These are phyloP conservation scores for Cosmia trapezina DNA, from an alignment of 2,888 invertebrate species.

Conservation along the genomic window DNA sequence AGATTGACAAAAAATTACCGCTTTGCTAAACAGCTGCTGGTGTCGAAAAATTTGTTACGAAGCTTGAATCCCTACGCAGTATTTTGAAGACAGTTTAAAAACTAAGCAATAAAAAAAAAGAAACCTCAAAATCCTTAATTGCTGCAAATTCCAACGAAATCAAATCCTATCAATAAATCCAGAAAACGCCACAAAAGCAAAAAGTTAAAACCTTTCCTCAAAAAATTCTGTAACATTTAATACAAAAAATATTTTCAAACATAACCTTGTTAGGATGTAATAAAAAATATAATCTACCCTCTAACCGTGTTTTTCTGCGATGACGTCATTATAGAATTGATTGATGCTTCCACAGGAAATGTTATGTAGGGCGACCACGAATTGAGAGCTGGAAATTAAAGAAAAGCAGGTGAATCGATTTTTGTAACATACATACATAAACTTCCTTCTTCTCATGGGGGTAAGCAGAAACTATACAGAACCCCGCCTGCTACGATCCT, in stretches of 20 bases:
- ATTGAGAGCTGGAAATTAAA: not conserved
- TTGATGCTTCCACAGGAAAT: conserved; percentile 66
- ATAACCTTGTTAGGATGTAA: conserved; percentile 48
- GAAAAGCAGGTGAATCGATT: not conserved
- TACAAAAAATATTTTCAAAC: conserved; percentile 21
- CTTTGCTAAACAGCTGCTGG: too few relatives aligned
- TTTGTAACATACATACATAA: too few relatives aligned
- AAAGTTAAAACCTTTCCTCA: not conserved
- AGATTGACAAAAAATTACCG: too few relatives aligned
- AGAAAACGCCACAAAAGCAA: not conserved
- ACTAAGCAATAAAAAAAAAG: too few relatives aligned
- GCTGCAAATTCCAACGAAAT: not conserved
- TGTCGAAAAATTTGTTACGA: too few relatives aligned
- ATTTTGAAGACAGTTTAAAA: too few relatives aligned
- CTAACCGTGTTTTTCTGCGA: conserved; percentile 57
- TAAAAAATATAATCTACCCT: conserved; percentile 49
- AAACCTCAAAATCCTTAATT: not conserved
- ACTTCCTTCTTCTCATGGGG: too few relatives aligned
- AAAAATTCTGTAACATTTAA: not conserved
- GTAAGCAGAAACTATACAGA: too few relatives aligned
- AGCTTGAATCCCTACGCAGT: too few relatives aligned
- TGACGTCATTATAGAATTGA: conserved; percentile 71
- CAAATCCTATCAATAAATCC: not conserved
- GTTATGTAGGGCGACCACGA: conserved; percentile 50
- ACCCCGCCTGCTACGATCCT: too few relatives aligned